phyloP scores from a whole-genome alignment of 2,797 vertebrate species.

The Dipus sagitta region DNA sequence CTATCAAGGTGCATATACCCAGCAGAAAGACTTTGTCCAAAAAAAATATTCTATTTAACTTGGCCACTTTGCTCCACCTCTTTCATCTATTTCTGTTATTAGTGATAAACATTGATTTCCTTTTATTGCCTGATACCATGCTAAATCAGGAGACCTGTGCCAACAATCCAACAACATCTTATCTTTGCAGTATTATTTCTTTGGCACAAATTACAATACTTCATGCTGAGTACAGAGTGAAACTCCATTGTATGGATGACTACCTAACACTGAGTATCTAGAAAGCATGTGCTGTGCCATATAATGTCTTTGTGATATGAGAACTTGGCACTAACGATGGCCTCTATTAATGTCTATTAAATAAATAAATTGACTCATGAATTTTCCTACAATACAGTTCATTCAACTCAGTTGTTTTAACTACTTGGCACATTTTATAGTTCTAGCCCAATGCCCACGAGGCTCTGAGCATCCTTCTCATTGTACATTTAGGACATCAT shows the following conservation, averaged over 20 bases:
- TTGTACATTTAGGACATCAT: background rate
- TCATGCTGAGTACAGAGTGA: background rate
- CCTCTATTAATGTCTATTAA: conserved; percentile 33
- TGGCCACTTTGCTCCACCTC: conserved; percentile 74
- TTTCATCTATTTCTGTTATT: conserved; percentile 84
- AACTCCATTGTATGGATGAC: background rate
- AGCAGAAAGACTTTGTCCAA: conserved; percentile 74
- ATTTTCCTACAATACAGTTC: conserved; percentile 27
- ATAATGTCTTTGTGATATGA: conserved; percentile 25
- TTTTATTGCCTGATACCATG: conserved; percentile 77
- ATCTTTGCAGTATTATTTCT: background rate
- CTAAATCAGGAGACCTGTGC: conserved; percentile 35
- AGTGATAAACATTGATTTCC: conserved; percentile 75
- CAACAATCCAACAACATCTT: background rate
- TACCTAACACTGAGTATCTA: conserved; percentile 4
- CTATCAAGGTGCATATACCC: conserved; percentile 2
- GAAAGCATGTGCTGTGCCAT: background rate
- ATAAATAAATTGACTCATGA: conserved; percentile 12
- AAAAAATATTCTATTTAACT: conserved; percentile 83
- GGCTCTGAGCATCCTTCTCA: background rate
- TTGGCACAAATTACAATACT: conserved; percentile 10
- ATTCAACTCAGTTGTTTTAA: conserved; percentile 17
- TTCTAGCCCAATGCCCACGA: background rate
- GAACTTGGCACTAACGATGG: background rate
- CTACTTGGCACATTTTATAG: conserved; percentile 5